Percentiles rank a stretch among this genome's conserved stretches.
Conservation (phyloP, 2,797 vertebrate genomes). For the Helarctos malayanus region DNA sequence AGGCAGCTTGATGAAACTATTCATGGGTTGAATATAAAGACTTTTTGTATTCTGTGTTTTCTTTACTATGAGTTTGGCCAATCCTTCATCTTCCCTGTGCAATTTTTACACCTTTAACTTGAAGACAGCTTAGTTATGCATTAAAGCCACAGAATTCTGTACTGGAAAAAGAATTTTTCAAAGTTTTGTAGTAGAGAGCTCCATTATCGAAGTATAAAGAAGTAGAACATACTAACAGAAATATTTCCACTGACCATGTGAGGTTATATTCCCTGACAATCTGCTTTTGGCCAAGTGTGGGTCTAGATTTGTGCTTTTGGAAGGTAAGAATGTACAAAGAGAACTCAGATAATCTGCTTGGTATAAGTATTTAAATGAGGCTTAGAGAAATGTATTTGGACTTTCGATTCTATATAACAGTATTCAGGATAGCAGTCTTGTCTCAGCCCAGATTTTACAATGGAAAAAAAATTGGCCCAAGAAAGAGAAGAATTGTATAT, state of each 20-base stretch:
- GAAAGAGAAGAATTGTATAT: neutral
- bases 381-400: neutral
- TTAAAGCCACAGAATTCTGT: neutral
- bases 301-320: neutral
- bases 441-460: slow-evolving; percentile 33
- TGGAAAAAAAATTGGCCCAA: neutral
- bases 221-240: neutral
- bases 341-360: neutral
- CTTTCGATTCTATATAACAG: neutral
- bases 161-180: neutral
- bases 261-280: neutral
- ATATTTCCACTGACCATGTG: neutral
- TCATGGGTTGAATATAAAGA: neutral
- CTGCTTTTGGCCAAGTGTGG: neutral
- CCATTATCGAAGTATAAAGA: neutral
- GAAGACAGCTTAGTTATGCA: neutral
- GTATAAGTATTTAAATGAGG: slow-evolving; percentile 40
- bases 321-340: neutral
- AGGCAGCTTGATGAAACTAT: neutral
- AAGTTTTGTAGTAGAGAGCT: neutral
- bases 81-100: neutral
- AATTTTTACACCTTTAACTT: neutral
- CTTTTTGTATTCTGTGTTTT: neutral
- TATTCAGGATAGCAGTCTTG: neutral
- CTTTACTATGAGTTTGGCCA: neutral